Percentiles rank a stretch among this genome's conserved stretches.
Evolutionary conservation across 2,113 vertebrate genomes (phyloP).

Genomic region (Phalacrocorax brasilianus): DNA sequence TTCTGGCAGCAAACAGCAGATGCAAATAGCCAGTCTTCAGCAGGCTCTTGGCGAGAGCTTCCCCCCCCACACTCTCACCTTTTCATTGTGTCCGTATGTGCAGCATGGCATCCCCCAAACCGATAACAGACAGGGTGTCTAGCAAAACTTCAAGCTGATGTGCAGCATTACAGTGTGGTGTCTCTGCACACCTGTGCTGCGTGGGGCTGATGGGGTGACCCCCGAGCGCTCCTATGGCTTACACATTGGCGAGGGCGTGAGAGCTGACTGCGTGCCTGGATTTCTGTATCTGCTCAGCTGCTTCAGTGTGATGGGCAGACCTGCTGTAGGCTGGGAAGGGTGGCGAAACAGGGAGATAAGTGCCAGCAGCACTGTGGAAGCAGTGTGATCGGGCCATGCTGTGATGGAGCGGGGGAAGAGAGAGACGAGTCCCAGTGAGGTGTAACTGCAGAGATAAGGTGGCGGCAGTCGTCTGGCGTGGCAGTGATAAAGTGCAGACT

Average conservation of each 20-base stretch:
- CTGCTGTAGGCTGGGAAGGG: background rate
- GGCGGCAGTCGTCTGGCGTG: background rate
- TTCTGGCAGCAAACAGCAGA: background rate
- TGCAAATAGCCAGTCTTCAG: background rate
- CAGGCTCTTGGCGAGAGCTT: background rate
- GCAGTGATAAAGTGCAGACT: background rate
- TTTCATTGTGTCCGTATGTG: rapidly evolving
- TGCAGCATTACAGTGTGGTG: rapidly evolving
- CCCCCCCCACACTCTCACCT: background rate
- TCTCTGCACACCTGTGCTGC: background rate
- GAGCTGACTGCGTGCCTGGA: background rate
- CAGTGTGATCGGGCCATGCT: background rate
- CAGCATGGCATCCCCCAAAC: background rate
- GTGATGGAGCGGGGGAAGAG: background rate
- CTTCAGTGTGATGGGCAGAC: background rate
- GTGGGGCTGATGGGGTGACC: background rate
- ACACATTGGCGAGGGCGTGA: rapidly evolving
- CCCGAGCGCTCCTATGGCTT: background rate
- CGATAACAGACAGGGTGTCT: background rate
- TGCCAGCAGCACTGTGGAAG: background rate
- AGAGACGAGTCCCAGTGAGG: background rate
- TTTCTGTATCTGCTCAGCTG: background rate
- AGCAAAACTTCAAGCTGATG: background rate
- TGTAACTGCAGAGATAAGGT: background rate
- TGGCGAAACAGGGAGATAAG: background rate